Evolutionary conservation across 2,888 invertebrate genomes (phyloP).

Genomic region (Chironomus riparius): DNA sequence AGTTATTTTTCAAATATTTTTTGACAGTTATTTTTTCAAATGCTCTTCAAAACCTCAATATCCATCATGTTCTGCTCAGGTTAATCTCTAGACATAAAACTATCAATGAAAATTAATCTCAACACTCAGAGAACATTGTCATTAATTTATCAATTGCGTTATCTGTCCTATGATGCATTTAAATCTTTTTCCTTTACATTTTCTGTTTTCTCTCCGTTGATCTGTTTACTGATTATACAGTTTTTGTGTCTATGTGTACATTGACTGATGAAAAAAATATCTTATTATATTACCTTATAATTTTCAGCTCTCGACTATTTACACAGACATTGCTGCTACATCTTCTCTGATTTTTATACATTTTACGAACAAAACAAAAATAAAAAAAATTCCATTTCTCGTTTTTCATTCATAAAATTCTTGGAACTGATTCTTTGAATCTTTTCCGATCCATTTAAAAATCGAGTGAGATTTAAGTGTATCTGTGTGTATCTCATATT

Average conservation of each 20-base stretch:
- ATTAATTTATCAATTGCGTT: not conserved
- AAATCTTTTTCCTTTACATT: constrained; percentile 9
- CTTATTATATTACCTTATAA: not conserved
- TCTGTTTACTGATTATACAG: not conserved
- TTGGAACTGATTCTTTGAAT: constrained; percentile 24
- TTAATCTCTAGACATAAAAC: not conserved
- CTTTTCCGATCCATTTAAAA: constrained; percentile 25
- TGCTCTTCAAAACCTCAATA: too few species aligned
- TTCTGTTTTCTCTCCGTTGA: not conserved
- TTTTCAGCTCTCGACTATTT: not conserved
- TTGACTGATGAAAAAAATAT: not conserved
- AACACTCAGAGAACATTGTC: not conserved
- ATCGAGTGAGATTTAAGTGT: constrained; percentile 3
- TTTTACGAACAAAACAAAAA: not conserved
- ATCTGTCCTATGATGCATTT: constrained; percentile 5
- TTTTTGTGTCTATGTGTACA: not conserved
- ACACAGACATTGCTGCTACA: not conserved
- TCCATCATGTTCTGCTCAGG: too few species aligned
- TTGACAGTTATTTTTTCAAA: too few species aligned
- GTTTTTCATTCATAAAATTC: constrained; percentile 25
- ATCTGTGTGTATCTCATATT: not conserved
- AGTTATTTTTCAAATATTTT: too few species aligned
- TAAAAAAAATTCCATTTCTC: constrained; percentile 16
- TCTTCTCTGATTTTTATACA: not conserved
- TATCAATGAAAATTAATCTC: not conserved